Base-by-base conservation (phyloP, 2,888 invertebrate species). In the Lithophane socia region DNA sequence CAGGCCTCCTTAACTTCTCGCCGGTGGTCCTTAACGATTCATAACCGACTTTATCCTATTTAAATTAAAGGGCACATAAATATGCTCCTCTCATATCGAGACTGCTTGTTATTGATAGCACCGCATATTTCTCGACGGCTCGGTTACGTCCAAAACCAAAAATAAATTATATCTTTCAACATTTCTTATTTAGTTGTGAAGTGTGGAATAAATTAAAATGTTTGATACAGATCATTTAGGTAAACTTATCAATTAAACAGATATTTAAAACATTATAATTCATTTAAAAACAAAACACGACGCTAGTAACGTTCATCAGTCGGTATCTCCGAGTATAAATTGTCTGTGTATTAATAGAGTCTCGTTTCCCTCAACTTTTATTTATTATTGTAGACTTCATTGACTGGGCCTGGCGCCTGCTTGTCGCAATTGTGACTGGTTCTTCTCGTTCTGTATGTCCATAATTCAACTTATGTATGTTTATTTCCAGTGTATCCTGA, bases 401-500 rank as follows among this genome's bases (percentile, higher is more conserved):
- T 95, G 95, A 95, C 93, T 92, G 94, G 90, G 89, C 83, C 90
- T 90, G 96, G 95, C 95, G 96, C 95, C 96, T 91, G 92, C 92
- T 93, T 93, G 95, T 93, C 95, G 96, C 95, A 94, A 93, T 94
- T 94, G 94, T 94, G 94, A 96, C 96, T 96, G 95, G 96, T 95
- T 95, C 94, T 94, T 95, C 95, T 95, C 92, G 96, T 95, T 95
- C 94, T 92, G 92, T 94, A 92, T 92, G 93, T 90, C 93, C 94
- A 94, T 95, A 94, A 92, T 93, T 94, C 92, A 93, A 94, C 92
- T 92, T 91, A 92, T 91, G 89, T 92, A 93, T 93, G 92, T 94
- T 94, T 94, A 94, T 94, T 94, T 94, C 92, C 93, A 95, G 92
- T 92, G 92, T 92, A 92, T 92, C 90, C 92, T 93, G 93, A 95